Evolutionary conservation across 2,888 invertebrate genomes (phyloP).

Genomic region (Tenthredo mesomela): DNA sequence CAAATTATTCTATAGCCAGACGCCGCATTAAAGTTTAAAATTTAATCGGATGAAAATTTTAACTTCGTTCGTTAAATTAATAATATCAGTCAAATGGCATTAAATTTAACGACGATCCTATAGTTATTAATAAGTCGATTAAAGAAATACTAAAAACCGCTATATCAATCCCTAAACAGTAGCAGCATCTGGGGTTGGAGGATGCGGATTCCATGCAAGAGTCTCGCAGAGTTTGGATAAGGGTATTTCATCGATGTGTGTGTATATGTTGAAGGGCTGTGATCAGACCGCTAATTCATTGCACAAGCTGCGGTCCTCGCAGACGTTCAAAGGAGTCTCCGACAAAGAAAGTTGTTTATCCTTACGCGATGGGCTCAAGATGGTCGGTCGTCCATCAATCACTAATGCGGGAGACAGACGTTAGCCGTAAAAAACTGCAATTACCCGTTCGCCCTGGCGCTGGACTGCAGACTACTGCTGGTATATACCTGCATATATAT

Average conservation of each 20-base stretch:
- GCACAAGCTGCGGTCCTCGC: slow-evolving; percentile 56
- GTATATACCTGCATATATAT: neutral
- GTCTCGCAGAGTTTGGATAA: neutral
- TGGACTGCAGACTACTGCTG: slow-evolving; percentile 6
- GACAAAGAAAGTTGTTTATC: slow-evolving; percentile 67
- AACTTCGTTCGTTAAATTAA: neutral
- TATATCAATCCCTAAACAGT: neutral
- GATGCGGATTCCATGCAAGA: neutral
- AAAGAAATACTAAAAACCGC: neutral
- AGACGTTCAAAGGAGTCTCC: slow-evolving; percentile 62
- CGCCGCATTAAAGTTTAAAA: too few species aligned
- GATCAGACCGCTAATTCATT: slow-evolving; percentile 62
- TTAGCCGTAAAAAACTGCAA: slow-evolving; percentile 61
- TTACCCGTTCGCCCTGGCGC: slow-evolving; percentile 59
- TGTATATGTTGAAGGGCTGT: slow-evolving; percentile 8
- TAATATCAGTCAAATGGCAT: neutral
- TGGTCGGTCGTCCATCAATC: slow-evolving; percentile 65
- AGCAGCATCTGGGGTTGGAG: neutral
- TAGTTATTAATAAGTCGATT: too few species aligned
- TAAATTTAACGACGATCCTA: neutral
- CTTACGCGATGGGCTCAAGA: slow-evolving; percentile 64
- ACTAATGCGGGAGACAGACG: slow-evolving; percentile 59
- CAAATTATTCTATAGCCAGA: too few species aligned
- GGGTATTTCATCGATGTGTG: neutral
- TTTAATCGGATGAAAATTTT: too few species aligned